phyloP scores from a whole-genome alignment of 2,113 vertebrate species.

The Phyllostomus hastatus region DNA sequence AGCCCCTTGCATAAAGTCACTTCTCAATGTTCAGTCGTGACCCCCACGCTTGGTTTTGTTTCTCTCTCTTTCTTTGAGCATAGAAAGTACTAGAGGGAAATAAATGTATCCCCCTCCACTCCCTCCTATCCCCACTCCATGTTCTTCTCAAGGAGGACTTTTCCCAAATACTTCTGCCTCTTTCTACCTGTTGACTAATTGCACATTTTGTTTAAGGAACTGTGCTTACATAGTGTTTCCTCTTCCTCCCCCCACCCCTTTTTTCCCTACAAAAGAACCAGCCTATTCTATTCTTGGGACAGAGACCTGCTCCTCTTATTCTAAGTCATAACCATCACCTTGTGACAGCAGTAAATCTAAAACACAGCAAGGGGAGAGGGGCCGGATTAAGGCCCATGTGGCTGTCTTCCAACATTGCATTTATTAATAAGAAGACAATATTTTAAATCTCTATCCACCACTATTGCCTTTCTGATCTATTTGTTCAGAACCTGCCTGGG shows the following conservation, averaged over 20 bases:
- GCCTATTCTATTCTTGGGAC: background rate
- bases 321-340: background rate
- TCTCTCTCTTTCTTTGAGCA: background rate
- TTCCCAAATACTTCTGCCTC: background rate
- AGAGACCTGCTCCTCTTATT: background rate
- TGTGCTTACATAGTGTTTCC: background rate
- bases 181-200: background rate
- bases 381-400: background rate
- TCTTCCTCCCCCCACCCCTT: background rate
- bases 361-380: background rate
- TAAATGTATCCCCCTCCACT: background rate
- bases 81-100: background rate
- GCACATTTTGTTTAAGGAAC: background rate
- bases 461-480: background rate
- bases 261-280: background rate
- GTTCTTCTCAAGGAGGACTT: background rate
- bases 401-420: background rate
- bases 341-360: background rate
- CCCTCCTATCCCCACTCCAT: rapidly evolving
- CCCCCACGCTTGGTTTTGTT: background rate
- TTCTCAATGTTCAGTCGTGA: background rate
- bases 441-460: background rate
- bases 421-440: background rate
- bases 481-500: background rate
- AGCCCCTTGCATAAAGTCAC: background rate